phyloP scores from a whole-genome alignment of 2,888 invertebrate genomes.

The Matsumyia berberina region DNA sequence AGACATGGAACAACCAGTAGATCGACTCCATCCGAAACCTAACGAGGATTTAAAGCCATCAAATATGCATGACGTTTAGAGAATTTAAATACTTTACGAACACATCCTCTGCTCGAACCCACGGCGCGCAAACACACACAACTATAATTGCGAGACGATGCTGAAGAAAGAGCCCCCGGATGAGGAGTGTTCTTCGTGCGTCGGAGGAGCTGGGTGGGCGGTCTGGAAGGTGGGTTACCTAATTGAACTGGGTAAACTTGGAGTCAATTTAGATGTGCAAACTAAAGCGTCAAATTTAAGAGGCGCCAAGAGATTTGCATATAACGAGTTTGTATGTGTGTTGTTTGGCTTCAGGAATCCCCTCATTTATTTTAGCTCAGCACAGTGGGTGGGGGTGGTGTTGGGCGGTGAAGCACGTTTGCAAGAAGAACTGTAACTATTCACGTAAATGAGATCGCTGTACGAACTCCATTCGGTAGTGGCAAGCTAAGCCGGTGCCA shows the following conservation, averaged over 20 bases:
- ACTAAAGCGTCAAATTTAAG: slow-evolving; percentile 72
- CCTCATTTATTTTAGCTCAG: slow-evolving; percentile 45
- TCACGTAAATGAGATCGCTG: slow-evolving; percentile 59
- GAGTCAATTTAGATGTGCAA: slow-evolving; percentile 71
- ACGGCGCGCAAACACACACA: neutral
- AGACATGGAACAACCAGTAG: neutral
- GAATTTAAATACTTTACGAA: slow-evolving; percentile 64
- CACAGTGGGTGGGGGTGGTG: neutral
- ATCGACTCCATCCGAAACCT: slow-evolving; percentile 22
- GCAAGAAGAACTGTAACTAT: slow-evolving; percentile 48
- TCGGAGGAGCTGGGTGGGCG: neutral
- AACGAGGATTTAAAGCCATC: slow-evolving; percentile 48
- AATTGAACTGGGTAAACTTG: slow-evolving; percentile 72
- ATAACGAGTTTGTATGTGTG: slow-evolving; percentile 47
- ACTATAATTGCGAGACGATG: slow-evolving; percentile 36
- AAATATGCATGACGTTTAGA: slow-evolving; percentile 61
- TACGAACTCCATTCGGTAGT: slow-evolving; percentile 12
- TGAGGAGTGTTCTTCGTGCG: slow-evolving; percentile 16
- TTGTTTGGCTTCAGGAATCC: slow-evolving; percentile 28
- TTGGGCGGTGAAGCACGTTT: slow-evolving; percentile 2
- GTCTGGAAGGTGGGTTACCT: slow-evolving; percentile 54
- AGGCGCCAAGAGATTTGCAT: slow-evolving; percentile 73
- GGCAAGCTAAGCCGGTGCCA: slow-evolving; percentile 1
- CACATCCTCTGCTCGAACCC: slow-evolving; percentile 33
- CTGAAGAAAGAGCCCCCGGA: slow-evolving; percentile 34